phyloP scores from a whole-genome alignment of 2,888 invertebrate genomes.

The Bhutanitis thaidina region DNA sequence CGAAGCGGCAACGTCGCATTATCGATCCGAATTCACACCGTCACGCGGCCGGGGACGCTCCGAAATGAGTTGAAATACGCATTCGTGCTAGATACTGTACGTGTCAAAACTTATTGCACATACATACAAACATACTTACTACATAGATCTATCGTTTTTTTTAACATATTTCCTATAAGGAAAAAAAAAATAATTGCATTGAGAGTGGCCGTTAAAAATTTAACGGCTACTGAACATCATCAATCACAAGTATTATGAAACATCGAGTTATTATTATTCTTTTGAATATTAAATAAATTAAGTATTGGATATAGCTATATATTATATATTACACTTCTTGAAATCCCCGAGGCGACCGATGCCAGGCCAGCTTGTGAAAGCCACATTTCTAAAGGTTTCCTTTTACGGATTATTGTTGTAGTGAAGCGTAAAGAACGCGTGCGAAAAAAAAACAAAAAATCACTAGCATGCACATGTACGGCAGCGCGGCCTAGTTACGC shows the following conservation, averaged over 20 bases:
- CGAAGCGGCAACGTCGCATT: conserved; percentile 69
- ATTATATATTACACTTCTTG: too few relatives aligned
- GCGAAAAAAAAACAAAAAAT: conserved; percentile 9
- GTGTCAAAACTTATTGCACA: too few relatives aligned
- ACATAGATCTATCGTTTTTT: too few relatives aligned
- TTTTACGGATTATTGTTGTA: conserved; percentile 23
- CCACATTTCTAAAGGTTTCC: conserved; percentile 32
- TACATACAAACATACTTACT: too few relatives aligned
- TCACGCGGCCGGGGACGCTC: conserved; percentile 19
- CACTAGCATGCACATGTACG: background rate
- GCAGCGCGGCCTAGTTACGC: conserved; percentile 3
- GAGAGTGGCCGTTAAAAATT: too few relatives aligned
- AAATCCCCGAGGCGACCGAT: background rate
- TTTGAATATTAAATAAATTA: too few relatives aligned
- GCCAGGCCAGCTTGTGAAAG: conserved; percentile 27
- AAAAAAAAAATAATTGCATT: too few relatives aligned
- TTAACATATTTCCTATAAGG: too few relatives aligned
- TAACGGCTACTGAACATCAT: too few relatives aligned
- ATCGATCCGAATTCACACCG: conserved; percentile 51
- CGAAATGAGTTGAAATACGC: conserved; percentile 7
- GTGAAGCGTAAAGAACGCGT: conserved; percentile 19
- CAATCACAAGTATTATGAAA: too few relatives aligned
- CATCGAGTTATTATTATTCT: too few relatives aligned
- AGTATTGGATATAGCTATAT: too few relatives aligned
- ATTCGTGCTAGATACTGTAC: background rate